A percentile compares a stretch with the other conserved stretches of the same genome.
These are phyloP conservation scores for Podilymbus podiceps DNA, from an alignment of 2,113 vertebrate genomes.

Conservation along the genomic window DNA sequence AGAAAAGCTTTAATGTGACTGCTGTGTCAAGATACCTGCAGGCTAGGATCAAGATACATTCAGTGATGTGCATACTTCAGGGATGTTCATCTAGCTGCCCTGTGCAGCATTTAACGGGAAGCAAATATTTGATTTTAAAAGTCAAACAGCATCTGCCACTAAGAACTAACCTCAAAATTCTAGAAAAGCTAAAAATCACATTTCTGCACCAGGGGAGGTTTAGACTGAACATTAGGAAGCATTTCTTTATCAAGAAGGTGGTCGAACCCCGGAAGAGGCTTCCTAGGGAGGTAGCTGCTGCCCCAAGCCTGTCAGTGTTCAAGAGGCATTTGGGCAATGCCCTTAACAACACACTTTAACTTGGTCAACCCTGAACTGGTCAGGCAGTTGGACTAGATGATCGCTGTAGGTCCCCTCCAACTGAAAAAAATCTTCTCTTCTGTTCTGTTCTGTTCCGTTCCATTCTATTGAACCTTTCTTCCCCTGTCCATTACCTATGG, in stretches of 20 bases:
- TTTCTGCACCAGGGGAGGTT: not conserved
- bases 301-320: not conserved
- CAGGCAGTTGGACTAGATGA: no score
- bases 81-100: not conserved
- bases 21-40: not conserved
- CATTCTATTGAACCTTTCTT: not conserved
- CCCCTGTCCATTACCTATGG: not conserved
- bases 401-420: not conserved
- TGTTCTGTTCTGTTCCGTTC: not conserved
- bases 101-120: not conserved
- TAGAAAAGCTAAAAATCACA: not conserved
- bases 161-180: not conserved
- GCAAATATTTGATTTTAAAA: not conserved
- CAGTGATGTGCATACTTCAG: not conserved
- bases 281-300: not conserved
- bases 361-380: not conserved
- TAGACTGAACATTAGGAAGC: not conserved
- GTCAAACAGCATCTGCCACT: not conserved
- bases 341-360: not conserved
- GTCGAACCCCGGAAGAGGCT: not conserved
- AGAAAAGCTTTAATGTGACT: not conserved
- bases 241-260: not conserved
- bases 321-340: not conserved
- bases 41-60: not conserved
- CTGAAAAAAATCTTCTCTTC: not conserved